Evolutionary conservation across 1,140 invertebrate genomes (phyloP).

Genomic region (Aphaenogaster ashmeadi): DNA sequence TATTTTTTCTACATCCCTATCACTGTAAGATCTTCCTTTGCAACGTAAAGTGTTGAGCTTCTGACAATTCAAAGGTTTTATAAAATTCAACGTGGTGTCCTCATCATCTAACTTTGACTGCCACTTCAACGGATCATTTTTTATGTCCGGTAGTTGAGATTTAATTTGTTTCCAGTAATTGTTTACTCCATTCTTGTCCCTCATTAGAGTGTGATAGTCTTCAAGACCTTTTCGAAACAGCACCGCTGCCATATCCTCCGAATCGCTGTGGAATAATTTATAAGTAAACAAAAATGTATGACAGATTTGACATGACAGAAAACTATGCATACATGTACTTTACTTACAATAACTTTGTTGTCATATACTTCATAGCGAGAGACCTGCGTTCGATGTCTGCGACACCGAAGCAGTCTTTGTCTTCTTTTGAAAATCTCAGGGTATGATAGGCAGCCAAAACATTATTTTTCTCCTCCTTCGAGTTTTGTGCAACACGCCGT

Average conservation of each 20-base stretch:
- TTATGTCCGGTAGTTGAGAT: conserved; percentile 63
- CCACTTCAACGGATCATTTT: conserved; percentile 79
- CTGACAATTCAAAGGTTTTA: conserved; percentile 80
- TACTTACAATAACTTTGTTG: conserved; percentile 78
- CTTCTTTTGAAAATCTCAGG: conserved; percentile 79
- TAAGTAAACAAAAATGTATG: conserved; percentile 16
- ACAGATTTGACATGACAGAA: conserved; percentile 1
- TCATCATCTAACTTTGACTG: conserved; percentile 73
- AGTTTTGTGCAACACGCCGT: background rate
- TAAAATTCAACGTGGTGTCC: conserved; percentile 70
- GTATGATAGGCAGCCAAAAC: conserved; percentile 75
- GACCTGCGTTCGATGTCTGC: conserved; percentile 78
- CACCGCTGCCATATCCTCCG: conserved; percentile 71
- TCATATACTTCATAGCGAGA: conserved; percentile 78
- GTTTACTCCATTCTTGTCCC: conserved; percentile 73
- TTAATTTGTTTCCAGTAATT: conserved; percentile 82
- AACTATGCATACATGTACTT: background rate
- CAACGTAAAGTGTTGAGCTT: conserved; percentile 70
- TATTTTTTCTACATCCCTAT: conserved; percentile 80
- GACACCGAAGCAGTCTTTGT: conserved; percentile 67
- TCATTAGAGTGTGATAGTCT: conserved; percentile 73
- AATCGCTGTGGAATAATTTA: conserved; percentile 72
- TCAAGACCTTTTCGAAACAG: conserved; percentile 75
- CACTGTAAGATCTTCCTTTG: conserved; percentile 66
- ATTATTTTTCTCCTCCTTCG: conserved; percentile 67